Conservation (phyloP, 2,888 invertebrate genomes). For the Tolmerus cingulatus region DNA sequence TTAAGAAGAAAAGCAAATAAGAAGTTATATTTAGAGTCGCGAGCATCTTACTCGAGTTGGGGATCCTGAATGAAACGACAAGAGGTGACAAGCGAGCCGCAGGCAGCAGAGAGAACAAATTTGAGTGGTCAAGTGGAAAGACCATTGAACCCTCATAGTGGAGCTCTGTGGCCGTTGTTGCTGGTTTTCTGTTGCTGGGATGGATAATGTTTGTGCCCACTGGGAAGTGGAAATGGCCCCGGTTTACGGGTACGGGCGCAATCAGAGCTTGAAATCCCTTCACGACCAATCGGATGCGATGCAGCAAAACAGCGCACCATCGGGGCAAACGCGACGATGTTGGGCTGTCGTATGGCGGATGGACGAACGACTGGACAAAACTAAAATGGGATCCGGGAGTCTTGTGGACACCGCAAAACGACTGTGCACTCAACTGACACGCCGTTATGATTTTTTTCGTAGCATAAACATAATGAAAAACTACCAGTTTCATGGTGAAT, state of each 20-base stretch:
- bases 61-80: not conserved
- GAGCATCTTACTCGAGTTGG: not conserved
- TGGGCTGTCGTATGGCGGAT: not conserved
- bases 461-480: not conserved
- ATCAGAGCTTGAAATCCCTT: slow-evolving; percentile 41
- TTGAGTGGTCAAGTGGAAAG: slow-evolving; percentile 49
- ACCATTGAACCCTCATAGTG: slow-evolving; percentile 46
- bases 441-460: slow-evolving; percentile 30
- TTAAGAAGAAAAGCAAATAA: not conserved
- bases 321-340: not conserved
- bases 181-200: not conserved
- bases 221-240: slow-evolving; percentile 32
- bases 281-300: slow-evolving; percentile 24
- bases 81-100: not conserved
- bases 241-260: slow-evolving; percentile 4
- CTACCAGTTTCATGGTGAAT: not conserved
- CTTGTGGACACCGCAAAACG: not conserved
- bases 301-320: not conserved
- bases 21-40: not conserved
- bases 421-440: slow-evolving; percentile 34
- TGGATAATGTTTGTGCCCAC: slow-evolving; percentile 12
- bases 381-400: not conserved
- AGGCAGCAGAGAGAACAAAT: slow-evolving; percentile 6
- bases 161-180: not conserved
- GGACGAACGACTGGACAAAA: not conserved